phyloP scores from a whole-genome alignment of 2,888 invertebrate species.

The Carterocephalus palaemon region DNA sequence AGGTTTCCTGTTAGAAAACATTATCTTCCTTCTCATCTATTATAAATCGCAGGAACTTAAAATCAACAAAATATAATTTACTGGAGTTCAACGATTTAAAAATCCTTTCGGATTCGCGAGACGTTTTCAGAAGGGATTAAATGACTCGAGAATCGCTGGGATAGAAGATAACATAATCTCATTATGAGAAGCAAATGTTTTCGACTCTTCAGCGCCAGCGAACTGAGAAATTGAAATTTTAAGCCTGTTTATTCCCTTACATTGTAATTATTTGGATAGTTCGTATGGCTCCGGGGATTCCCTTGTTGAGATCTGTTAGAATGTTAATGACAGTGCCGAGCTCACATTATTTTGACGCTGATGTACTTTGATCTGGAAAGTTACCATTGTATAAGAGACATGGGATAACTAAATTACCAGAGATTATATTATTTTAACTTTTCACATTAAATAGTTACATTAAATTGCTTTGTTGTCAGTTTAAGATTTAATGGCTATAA shows the following conservation, averaged over 20 bases:
- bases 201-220: conserved; percentile 16
- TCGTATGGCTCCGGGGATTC: background rate
- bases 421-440: too few relatives aligned
- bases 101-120: conserved; percentile 11
- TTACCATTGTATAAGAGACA: too few relatives aligned
- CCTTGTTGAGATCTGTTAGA: background rate
- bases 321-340: background rate
- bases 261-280: conserved; percentile 13
- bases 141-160: conserved; percentile 15
- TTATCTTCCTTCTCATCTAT: background rate
- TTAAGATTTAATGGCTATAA: too few relatives aligned
- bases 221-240: conserved; percentile 18
- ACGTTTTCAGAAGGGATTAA: conserved; percentile 19
- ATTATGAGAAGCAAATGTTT: conserved; percentile 19
- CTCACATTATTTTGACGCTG: too few relatives aligned
- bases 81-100: conserved; percentile 5
- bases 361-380: too few relatives aligned
- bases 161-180: conserved; percentile 23
- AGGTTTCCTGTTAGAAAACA: too few relatives aligned
- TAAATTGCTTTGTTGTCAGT: too few relatives aligned
- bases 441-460: too few relatives aligned
- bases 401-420: too few relatives aligned
- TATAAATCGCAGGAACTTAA: background rate
- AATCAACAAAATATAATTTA: conserved; percentile 2
- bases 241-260: conserved; percentile 16